Conservation (phyloP, 1,140 invertebrate genomes). For the Manduca sexta region DNA sequence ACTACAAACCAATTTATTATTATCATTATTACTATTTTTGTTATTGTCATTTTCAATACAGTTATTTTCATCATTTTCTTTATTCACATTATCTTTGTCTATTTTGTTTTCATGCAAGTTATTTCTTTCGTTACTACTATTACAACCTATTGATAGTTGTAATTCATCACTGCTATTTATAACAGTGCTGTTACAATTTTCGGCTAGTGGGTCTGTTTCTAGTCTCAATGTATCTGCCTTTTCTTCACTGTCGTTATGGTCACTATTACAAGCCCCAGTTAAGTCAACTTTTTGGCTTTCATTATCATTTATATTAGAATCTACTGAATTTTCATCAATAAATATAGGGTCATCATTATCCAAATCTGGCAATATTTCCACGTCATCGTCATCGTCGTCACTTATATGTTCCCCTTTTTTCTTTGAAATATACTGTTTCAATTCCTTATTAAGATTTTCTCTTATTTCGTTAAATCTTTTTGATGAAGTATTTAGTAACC, state of each 20-base stretch:
- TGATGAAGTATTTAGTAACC: conserved; percentile 48
- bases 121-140: background rate
- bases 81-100: background rate
- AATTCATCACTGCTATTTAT: background rate
- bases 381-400: conserved; percentile 53
- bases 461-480: conserved; percentile 57
- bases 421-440: conserved; percentile 56
- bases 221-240: conserved; percentile 25
- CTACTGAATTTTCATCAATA: conserved; percentile 70
- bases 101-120: too few species aligned
- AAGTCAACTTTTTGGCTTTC: conserved; percentile 53
- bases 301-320: conserved; percentile 39
- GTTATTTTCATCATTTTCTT: conserved; percentile 7
- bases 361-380: conserved; percentile 59
- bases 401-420: conserved; percentile 22
- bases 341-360: conserved; percentile 66
- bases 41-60: conserved; percentile 9
- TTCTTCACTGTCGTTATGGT: conserved; percentile 52
- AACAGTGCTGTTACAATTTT: background rate
- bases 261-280: conserved; percentile 44
- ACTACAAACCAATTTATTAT: too few species aligned
- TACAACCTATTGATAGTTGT: background rate
- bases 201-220: conserved; percentile 3
- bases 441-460: conserved; percentile 60
- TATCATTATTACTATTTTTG: conserved; percentile 5